Conservation (phyloP, 2,888 invertebrate genomes). For the Tolmerus cingulatus region DNA sequence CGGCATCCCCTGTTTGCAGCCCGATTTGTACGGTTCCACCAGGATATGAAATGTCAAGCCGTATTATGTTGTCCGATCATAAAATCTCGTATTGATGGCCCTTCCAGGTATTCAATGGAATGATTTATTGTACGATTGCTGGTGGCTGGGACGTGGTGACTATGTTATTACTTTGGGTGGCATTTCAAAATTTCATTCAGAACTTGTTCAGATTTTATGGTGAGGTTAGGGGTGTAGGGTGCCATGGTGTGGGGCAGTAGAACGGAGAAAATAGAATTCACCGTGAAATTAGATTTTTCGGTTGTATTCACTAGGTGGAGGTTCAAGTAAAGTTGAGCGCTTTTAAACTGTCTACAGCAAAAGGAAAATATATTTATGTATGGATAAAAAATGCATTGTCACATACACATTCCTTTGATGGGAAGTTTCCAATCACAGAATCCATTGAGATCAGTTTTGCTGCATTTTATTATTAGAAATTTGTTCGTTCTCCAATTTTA, state of each 20-base stretch:
- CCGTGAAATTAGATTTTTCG: conserved; percentile 29
- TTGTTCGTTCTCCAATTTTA: background rate
- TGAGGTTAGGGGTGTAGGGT: background rate
- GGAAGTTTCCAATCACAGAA: background rate
- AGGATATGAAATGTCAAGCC: conserved; percentile 40
- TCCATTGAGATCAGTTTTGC: background rate
- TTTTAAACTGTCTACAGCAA: background rate
- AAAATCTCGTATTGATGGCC: conserved; percentile 36
- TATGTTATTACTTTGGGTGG: conserved; percentile 22
- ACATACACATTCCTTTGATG: background rate
- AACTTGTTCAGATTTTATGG: background rate
- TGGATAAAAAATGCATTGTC: background rate
- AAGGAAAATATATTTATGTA: background rate
- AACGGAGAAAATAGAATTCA: conserved; percentile 13
- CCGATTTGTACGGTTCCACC: conserved; percentile 22
- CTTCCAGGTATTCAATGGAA: conserved; percentile 36
- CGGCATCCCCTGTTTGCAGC: background rate
- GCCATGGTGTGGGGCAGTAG: background rate
- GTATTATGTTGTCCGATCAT: conserved; percentile 42
- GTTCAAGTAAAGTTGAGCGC: background rate
- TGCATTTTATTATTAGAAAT: background rate
- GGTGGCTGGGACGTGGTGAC: background rate
- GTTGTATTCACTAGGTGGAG: background rate
- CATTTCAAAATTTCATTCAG: conserved; percentile 5
- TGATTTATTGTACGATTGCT: conserved; percentile 22